Evolutionary conservation across 2,888 invertebrate species (phyloP).

Genomic region (Zygothrica quintamaculata): DNA sequence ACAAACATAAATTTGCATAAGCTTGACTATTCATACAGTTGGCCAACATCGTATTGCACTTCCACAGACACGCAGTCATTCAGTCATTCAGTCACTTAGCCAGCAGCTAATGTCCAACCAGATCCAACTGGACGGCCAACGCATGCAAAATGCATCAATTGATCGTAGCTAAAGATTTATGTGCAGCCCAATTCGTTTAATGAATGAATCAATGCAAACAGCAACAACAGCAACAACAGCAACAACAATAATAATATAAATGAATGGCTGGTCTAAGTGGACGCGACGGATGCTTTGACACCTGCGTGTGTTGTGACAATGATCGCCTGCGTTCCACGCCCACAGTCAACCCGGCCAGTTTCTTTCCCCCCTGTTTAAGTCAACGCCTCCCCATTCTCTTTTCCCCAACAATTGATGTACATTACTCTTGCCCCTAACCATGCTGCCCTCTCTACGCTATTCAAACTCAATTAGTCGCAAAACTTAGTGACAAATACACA

Average conservation of each 20-base stretch:
- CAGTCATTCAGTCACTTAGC: slow-evolving; percentile 14
- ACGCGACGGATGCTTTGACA: slow-evolving; percentile 71
- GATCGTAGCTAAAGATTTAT: slow-evolving; percentile 65
- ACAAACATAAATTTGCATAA: slow-evolving; percentile 18
- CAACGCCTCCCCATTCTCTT: slow-evolving; percentile 1
- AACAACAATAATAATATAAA: slow-evolving; percentile 28
- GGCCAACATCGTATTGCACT: slow-evolving; percentile 60
- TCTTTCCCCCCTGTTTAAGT: too few species aligned
- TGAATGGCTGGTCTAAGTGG: slow-evolving; percentile 60
- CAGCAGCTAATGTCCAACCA: too few species aligned
- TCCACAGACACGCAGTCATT: slow-evolving; percentile 14
- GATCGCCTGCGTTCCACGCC: slow-evolving; percentile 72
- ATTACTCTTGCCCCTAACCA: slow-evolving; percentile 5
- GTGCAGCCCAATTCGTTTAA: slow-evolving; percentile 67
- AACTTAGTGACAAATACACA: slow-evolving; percentile 35
- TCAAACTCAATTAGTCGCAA: slow-evolving; percentile 76
- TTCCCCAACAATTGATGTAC: neutral
- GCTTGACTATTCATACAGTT: slow-evolving; percentile 18
- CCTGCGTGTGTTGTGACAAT: slow-evolving; percentile 75
- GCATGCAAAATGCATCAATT: slow-evolving; percentile 62
- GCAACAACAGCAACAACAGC: slow-evolving; percentile 23
- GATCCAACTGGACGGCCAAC: slow-evolving; percentile 36
- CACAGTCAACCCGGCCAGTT: slow-evolving; percentile 37
- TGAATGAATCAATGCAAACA: slow-evolving; percentile 64
- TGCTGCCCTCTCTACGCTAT: slow-evolving; percentile 31